These are phyloP conservation scores for Oryctolagus cuniculus DNA, from an alignment of 2,113 vertebrate genomes.

Conservation along the genomic window mOryCun1.1 NC_091451.1:38214001-38214500, in stretches of 20 bases:
- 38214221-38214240: neutral
- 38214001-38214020: constrained; percentile 64
- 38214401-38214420: constrained; percentile 60
- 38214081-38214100: constrained; percentile 4
- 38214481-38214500: constrained; percentile 23
- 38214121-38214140: constrained; percentile 65
- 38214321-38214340: constrained; percentile 25
- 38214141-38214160: constrained; percentile 68
- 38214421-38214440: constrained; percentile 53
- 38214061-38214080: constrained; percentile 60
- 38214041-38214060: constrained; percentile 66
- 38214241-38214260: neutral
- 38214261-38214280: neutral
- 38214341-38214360: constrained; percentile 43
- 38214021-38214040: constrained; percentile 72
- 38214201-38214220: constrained; percentile 46
- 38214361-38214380: constrained; percentile 16
- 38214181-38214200: constrained; percentile 69
- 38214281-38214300: constrained; percentile 12
- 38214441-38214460: constrained; percentile 23
- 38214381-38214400: constrained; percentile 53
- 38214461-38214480: constrained; percentile 50
- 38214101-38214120: constrained; percentile 57
- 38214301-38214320: constrained; percentile 35
- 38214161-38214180: constrained; percentile 64